Base-by-base conservation (phyloP, 1,140 invertebrate species). In the Plectrocnemia conspersa region DNA sequence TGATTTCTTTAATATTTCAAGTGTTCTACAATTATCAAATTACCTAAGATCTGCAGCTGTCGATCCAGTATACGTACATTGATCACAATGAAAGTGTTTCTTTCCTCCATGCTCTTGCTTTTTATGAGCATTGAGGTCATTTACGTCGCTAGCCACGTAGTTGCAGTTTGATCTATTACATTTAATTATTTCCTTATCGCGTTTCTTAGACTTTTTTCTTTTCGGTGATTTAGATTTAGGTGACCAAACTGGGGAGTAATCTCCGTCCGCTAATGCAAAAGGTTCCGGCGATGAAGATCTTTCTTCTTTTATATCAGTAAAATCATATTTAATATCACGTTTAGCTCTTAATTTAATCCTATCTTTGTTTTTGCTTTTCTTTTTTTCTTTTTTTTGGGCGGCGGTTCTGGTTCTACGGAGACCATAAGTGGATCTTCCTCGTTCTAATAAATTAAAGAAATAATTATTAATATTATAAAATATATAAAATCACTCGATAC, bases 1-100 rank as follows among this genome's bases (percentile, higher is more conserved):
- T 38, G 18, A 38, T 38, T 7, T 44, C 7, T 33, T 29, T n/a
- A 47, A 21, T 44, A 44, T 19, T 5, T n/a, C 9, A 44, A 44
- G 7, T 9, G 6, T 4, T 36, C 15, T 2, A 10, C 5, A 24
- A 24, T n/a, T 27, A 24, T 42, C 18, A 21, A 11, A 6, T 41
- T 23, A 61, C 59, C 59, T 61, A 25, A 61, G 59, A 61, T 61
- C 59, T 0, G 59, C 57, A 52, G 59, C 59, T 1, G 59, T 61
- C 6, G 55, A 41, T 1, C 59, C 59, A 10, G 52, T 44, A 33
- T 61, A 61, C 10, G 52, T 48, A 21, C 59, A 61, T 27, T 61
- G 59, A 23, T 61, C 59, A 29, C 59, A 61, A 44, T 61, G 55
- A 47, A 61, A 61, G 35, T 58, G 47, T 33, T 55, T 61, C 32